Evolutionary conservation across 2,888 invertebrate species (phyloP).

Genomic region (Pardosa pseudoannulata): DNA sequence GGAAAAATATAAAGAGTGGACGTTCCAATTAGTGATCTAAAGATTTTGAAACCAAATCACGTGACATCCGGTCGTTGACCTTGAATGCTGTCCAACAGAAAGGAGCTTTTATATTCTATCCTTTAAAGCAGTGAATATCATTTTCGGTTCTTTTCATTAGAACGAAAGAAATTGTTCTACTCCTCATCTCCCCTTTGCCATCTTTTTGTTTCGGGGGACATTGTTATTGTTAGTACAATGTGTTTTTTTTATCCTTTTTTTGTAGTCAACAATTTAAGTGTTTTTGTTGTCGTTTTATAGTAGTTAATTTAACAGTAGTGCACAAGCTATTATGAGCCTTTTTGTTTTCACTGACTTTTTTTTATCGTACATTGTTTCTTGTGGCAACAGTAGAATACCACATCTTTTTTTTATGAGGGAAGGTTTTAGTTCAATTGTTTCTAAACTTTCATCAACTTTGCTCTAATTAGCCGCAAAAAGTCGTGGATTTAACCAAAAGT

Average conservation of each 20-base stretch:
- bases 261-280: neutral
- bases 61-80: constrained; percentile 69
- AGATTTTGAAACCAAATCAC: constrained; percentile 54
- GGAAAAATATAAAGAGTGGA: neutral
- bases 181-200: neutral
- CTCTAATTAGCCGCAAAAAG: too few relatives aligned
- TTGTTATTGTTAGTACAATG: neutral
- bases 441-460: too few relatives aligned
- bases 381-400: too few relatives aligned
- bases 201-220: neutral
- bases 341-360: neutral
- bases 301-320: neutral
- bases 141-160: constrained; percentile 13
- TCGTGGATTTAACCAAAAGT: too few relatives aligned
- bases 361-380: too few relatives aligned
- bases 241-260: neutral
- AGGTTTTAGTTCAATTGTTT: too few relatives aligned
- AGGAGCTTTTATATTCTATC: constrained; percentile 10
- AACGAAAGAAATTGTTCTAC: neutral
- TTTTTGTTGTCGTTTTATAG: neutral
- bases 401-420: too few relatives aligned
- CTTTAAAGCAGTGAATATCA: constrained; percentile 21
- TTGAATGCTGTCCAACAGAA: constrained; percentile 42
- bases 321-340: neutral
- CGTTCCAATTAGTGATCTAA: constrained; percentile 50